Evolutionary conservation across 2,888 invertebrate genomes (phyloP).

Genomic region (Chrysomela aeneicollis): DNA sequence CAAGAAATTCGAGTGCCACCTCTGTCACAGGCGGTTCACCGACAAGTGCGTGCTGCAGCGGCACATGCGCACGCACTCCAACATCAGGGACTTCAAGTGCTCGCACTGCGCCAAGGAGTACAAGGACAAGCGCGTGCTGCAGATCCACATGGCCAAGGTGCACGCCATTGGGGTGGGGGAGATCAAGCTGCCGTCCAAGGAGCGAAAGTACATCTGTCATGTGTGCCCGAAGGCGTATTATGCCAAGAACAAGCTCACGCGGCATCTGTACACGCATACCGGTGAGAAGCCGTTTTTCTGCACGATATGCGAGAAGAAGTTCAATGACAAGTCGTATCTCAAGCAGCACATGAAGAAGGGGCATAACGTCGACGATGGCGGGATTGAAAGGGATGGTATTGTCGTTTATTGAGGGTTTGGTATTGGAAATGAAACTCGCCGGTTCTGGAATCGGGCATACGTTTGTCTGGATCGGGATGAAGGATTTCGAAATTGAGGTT

Average conservation of each 20-base stretch:
- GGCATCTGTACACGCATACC: constrained; percentile 51
- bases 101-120: constrained; percentile 65
- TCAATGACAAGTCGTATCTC: constrained; percentile 53
- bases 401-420: too few species aligned
- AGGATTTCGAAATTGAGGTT: too few species aligned
- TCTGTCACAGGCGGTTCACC: constrained; percentile 50
- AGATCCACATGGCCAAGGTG: constrained; percentile 47
- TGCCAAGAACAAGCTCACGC: constrained; percentile 51
- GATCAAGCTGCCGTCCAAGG: constrained; percentile 54
- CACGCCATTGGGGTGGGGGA: constrained; percentile 54
- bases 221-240: constrained; percentile 58
- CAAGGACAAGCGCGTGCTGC: constrained; percentile 58
- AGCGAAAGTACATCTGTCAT: constrained; percentile 55
- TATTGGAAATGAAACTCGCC: too few species aligned
- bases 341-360: constrained; percentile 51
- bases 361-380: constrained; percentile 39
- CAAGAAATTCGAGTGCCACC: constrained; percentile 49
- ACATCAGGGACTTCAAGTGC: constrained; percentile 56
- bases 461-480: too few species aligned
- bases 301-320: constrained; percentile 49
- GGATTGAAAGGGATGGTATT: background rate
- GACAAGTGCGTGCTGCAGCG: constrained; percentile 49
- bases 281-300: constrained; percentile 52
- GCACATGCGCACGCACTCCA: constrained; percentile 51
- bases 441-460: too few species aligned